These are phyloP conservation scores for Pyrocoelia pectoralis DNA, from an alignment of 2,888 invertebrate genomes.

Conservation along the genomic window DNA sequence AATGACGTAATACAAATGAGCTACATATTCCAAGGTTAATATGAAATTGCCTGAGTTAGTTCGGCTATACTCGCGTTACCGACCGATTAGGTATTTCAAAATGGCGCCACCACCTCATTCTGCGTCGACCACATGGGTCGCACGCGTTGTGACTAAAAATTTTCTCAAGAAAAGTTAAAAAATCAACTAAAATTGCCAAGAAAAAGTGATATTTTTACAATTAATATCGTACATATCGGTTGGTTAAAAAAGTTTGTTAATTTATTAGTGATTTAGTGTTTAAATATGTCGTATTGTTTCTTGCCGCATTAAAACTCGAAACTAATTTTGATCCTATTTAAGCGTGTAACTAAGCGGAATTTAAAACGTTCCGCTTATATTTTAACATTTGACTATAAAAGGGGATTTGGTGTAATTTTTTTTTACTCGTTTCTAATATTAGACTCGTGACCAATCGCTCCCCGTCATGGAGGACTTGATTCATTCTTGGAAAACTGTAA, in stretches of 20 bases:
- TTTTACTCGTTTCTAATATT: conserved; percentile 55
- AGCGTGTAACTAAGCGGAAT: too few relatives aligned
- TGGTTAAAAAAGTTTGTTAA: not conserved
- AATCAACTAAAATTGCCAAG: not conserved
- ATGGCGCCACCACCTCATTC: conserved; percentile 56
- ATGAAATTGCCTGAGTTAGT: not conserved
- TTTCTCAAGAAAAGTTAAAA: not conserved
- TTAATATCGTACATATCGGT: too few relatives aligned
- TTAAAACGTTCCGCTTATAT: too few relatives aligned
- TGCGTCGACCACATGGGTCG: conserved; percentile 63
- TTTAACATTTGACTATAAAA: conserved; percentile 40
- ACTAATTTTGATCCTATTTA: too few relatives aligned
- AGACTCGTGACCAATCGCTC: conserved; percentile 45
- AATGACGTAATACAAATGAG: too few relatives aligned
- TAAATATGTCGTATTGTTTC: not conserved
- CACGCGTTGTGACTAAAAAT: conserved; percentile 56
- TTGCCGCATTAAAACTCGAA: not conserved
- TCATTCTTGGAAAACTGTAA: conserved; percentile 45
- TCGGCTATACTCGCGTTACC: conserved; percentile 7
- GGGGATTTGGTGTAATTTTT: conserved; percentile 45
- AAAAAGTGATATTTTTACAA: too few relatives aligned
- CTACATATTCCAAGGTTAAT: not conserved
- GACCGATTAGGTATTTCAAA: conserved; percentile 40
- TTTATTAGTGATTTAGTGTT: not conserved
- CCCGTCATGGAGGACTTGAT: conserved; percentile 37